Evolutionary conservation across 2,888 invertebrate species (phyloP), one percentile per base, ranked within the genome.

Genomic region (Synanthedon myopaeformis): DNA sequence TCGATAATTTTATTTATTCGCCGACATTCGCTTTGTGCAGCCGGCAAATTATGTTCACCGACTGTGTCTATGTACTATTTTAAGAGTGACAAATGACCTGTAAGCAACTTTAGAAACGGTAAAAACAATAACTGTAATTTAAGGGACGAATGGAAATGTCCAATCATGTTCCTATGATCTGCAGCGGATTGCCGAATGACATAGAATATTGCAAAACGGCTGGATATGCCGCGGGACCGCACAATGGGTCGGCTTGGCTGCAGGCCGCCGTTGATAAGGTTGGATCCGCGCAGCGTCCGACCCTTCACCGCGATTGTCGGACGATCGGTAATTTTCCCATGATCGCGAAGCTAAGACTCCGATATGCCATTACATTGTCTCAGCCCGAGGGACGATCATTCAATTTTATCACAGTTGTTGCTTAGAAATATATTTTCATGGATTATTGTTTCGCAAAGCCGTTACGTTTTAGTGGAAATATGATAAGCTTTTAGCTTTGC

Each of bases 301-400:
- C 58, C 60, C 59, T 57, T 61, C 59, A 51, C 48, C 56, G 55
- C 61, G 80, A 79, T 78, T 70, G 73, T 71, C 66, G 61, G 58
- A 53, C 65, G 72, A 82, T 82, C 79, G 61, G 69, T 65, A 67
- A 77, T 71, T 73, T 82, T 81, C 81, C 79, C 80, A 82, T 82
- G 79, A 82, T 79, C 73, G 70, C 62, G 66, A 70, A 68, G 67
- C 65, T 66, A 61, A 58, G 62, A 57, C 60, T 63, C 62, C 62
- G 75, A 78, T 79, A 75, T 67, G 64, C 61, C 66, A 67, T 64
- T 64, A 69, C 73, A 70, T 73, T 74, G 69, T 69, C 65, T 68
- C 61, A 53, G 55, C 60, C 56, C 54, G 54, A 60, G 60, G 59
- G 61, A 58, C 66, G 59, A 67, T 70, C 66, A 58, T 61, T 66